phyloP scores from a whole-genome alignment of 2,113 vertebrate species.

The rabbit (Oryctolagus cuniculus) region DNA sequence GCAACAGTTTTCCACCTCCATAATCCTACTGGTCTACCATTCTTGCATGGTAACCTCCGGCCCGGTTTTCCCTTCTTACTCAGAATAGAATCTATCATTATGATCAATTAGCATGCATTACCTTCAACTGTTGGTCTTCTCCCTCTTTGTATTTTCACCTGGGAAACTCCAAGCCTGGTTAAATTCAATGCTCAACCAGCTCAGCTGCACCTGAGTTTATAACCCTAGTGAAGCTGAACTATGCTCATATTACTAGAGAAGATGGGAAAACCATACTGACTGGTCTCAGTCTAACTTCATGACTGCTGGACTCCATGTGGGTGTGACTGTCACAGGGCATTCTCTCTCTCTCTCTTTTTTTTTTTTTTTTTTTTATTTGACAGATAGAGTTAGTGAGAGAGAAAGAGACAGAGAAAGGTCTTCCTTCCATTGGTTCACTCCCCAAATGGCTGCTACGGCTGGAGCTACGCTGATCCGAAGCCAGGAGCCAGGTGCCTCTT shows the following conservation, averaged over 20 bases:
- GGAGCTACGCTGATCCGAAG: too few relatives aligned
- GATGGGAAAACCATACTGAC: not conserved
- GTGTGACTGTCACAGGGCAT: not conserved
- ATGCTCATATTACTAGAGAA: not conserved
- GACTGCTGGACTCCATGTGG: not conserved
- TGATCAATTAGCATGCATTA: not conserved
- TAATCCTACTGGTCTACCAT: not conserved
- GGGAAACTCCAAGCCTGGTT: not conserved
- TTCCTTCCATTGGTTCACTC: too few relatives aligned
- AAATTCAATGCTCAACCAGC: not conserved
- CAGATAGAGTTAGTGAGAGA: too few relatives aligned
- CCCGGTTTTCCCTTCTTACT: not conserved
- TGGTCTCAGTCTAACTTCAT: not conserved
- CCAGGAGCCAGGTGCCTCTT: too few relatives aligned
- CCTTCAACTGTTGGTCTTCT: not conserved
- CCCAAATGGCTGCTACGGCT: too few relatives aligned
- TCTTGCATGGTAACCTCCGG: rapidly evolving
- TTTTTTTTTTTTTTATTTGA: too few relatives aligned
- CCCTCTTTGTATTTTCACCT: not conserved
- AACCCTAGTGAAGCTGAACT: too few relatives aligned
- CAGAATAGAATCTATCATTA: not conserved
- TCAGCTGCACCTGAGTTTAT: not conserved
- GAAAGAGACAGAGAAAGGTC: too few relatives aligned
- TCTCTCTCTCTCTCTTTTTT: not conserved
- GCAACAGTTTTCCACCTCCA: not conserved